A percentile compares a stretch with the other conserved stretches of the same genome.
Evolutionary conservation across 1,140 invertebrate genomes (phyloP).

Genomic region (Littorina saxatilis): DNA sequence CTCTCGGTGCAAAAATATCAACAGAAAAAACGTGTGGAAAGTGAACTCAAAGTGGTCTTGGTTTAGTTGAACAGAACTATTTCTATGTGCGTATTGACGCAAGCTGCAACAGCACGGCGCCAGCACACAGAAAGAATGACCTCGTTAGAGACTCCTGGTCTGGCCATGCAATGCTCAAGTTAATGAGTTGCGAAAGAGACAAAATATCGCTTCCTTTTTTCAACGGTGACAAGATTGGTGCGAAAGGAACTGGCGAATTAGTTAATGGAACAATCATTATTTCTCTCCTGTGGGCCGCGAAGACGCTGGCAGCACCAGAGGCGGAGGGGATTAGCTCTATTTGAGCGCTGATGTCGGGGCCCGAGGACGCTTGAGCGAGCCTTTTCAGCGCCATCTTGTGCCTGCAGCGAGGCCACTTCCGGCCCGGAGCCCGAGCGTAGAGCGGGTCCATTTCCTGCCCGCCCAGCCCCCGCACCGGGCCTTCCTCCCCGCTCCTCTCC

Average conservation of each 20-base stretch:
- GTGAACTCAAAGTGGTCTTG: too few relatives aligned
- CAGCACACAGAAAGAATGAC: too few relatives aligned
- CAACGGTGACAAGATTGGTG: slow-evolving; percentile 2
- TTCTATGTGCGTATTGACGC: too few relatives aligned
- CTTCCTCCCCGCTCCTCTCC: not conserved
- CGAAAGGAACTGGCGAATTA: slow-evolving; percentile 33
- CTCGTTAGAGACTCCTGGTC: not conserved
- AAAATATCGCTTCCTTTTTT: slow-evolving; percentile 32
- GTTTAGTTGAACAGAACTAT: too few relatives aligned
- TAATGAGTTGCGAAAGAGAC: slow-evolving; percentile 40
- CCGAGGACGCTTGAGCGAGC: slow-evolving; percentile 37
- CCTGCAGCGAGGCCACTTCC: slow-evolving; percentile 18
- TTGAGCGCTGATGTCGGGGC: slow-evolving; percentile 14
- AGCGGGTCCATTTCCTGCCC: slow-evolving; percentile 23
- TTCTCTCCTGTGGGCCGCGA: slow-evolving; percentile 33
- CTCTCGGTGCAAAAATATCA: too few relatives aligned
- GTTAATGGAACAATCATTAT: slow-evolving; percentile 43
- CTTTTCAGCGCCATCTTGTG: slow-evolving; percentile 34
- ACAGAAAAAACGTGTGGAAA: too few relatives aligned
- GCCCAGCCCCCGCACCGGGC: not conserved
- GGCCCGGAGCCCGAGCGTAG: slow-evolving; percentile 11
- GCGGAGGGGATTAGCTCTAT: slow-evolving; percentile 32
- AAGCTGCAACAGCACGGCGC: too few relatives aligned
- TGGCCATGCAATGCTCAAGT: not conserved
- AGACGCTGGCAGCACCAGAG: not conserved